These are phyloP conservation scores for Trachelus troglodyta DNA, from an alignment of 2,888 invertebrate species.

Conservation along the genomic window DNA sequence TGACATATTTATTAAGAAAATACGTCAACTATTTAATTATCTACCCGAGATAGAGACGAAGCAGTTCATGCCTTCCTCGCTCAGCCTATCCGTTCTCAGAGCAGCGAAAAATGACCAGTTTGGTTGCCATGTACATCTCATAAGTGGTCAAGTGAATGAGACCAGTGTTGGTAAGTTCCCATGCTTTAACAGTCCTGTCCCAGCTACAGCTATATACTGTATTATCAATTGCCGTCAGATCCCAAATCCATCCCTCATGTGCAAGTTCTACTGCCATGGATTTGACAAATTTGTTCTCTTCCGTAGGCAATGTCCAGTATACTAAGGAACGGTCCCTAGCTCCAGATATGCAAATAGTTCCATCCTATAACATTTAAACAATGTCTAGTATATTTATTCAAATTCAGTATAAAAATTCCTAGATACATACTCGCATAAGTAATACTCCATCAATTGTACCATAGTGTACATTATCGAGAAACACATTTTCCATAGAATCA, in stretches of 20 bases:
- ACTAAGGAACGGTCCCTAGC: conserved; percentile 72
- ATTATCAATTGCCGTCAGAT: conserved; percentile 67
- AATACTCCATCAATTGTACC: conserved; percentile 72
- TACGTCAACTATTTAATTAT: background rate
- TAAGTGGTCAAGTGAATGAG: conserved; percentile 68
- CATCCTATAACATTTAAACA: conserved; percentile 39
- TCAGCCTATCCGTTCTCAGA: conserved; percentile 23
- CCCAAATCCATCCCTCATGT: conserved; percentile 76
- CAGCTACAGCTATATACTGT: conserved; percentile 73
- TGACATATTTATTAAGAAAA: background rate
- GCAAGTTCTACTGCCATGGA: conserved; percentile 63
- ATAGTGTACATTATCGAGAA: conserved; percentile 70
- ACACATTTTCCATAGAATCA: conserved; percentile 67
- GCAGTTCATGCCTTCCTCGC: conserved; percentile 25
- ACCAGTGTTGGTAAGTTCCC: conserved; percentile 67
- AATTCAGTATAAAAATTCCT: conserved; percentile 2
- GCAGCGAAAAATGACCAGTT: conserved; percentile 22
- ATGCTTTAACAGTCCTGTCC: conserved; percentile 72
- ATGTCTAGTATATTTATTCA: conserved; percentile 6
- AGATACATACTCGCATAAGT: conserved; percentile 69
- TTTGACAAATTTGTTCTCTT: conserved; percentile 37
- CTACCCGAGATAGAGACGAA: conserved; percentile 3
- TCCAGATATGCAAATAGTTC: conserved; percentile 69
- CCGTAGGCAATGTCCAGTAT: conserved; percentile 67
- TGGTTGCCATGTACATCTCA: conserved; percentile 49